Percentiles rank a stretch among this genome's conserved stretches.
phyloP scores from a whole-genome alignment of 1,140 invertebrate species.

The Aphaenogaster ashmeadi region DNA sequence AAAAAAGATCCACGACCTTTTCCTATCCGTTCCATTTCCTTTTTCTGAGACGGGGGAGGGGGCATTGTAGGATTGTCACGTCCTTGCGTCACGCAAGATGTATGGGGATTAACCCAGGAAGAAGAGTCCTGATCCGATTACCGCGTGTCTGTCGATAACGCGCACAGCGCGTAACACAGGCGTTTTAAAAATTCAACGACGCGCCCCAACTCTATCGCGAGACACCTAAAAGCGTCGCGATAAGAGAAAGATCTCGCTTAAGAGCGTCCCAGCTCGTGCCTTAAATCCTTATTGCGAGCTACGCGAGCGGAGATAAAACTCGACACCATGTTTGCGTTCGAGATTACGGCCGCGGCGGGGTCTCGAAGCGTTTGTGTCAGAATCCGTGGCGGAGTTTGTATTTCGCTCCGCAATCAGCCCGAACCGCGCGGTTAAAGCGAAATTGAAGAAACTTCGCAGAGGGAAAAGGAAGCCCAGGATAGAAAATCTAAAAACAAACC shows the following conservation, averaged over 20 bases:
- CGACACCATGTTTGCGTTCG: constrained; percentile 60
- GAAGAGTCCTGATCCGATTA: constrained; percentile 72
- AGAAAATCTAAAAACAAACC: constrained; percentile 65
- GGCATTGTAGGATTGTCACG: constrained; percentile 20
- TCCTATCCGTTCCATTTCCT: background rate
- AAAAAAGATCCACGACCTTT: constrained; percentile 37
- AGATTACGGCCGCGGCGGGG: constrained; percentile 46
- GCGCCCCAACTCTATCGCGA: constrained; percentile 18
- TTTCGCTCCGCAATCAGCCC: constrained; percentile 59
- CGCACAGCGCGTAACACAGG: constrained; percentile 15
- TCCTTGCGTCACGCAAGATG: constrained; percentile 66
- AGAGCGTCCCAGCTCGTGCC: constrained; percentile 47
- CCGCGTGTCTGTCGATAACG: constrained; percentile 56
- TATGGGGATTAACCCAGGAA: constrained; percentile 64
- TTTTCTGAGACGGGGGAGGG: background rate
- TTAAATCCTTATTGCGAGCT: constrained; percentile 61
- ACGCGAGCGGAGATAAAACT: constrained; percentile 61
- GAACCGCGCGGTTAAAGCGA: constrained; percentile 60
- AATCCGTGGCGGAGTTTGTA: constrained; percentile 40
- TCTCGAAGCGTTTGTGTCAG: constrained; percentile 32
- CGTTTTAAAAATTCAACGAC: constrained; percentile 58
- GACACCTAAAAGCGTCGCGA: constrained; percentile 60
- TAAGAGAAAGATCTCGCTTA: constrained; percentile 63
- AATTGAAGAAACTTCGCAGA: constrained; percentile 50
- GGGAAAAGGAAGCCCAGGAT: background rate